Conservation (phyloP, 2,888 invertebrate genomes). For the Pollenia labialis region DNA sequence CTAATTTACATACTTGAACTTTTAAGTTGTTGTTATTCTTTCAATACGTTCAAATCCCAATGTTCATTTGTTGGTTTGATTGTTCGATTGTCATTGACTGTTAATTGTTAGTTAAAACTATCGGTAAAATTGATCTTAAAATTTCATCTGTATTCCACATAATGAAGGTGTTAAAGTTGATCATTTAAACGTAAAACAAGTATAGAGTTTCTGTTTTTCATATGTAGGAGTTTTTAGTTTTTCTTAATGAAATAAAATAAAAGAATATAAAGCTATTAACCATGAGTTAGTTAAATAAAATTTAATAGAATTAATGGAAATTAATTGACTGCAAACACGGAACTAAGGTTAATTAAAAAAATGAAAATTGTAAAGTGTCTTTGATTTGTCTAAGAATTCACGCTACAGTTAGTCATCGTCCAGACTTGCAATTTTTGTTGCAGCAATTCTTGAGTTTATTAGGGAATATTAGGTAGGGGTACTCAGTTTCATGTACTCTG, state of each 20-base stretch:
- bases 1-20: conserved; percentile 71
- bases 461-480: too few relatives aligned
- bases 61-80: neutral
- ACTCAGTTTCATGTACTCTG: too few relatives aligned
- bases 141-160: neutral
- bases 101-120: neutral
- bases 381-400: too few relatives aligned
- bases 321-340: too few relatives aligned
- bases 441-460: too few relatives aligned
- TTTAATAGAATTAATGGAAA: neutral
- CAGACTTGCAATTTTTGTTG: too few relatives aligned
- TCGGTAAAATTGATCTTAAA: conserved; percentile 7
- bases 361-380: too few relatives aligned
- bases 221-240: conserved; percentile 43
- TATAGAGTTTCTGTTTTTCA: neutral
- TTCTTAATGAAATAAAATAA: neutral
- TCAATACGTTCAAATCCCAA: conserved; percentile 23
- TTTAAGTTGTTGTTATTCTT: conserved; percentile 50
- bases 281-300: conserved; percentile 8
- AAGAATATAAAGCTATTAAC: conserved; percentile 9
- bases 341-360: too few relatives aligned
- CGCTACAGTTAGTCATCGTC: too few relatives aligned
- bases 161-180: conserved; percentile 61
- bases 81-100: conserved; percentile 26
- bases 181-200: conserved; percentile 33